phyloP scores from a whole-genome alignment of 2,113 vertebrate species.

The Xiphophorus maculatus region DNA sequence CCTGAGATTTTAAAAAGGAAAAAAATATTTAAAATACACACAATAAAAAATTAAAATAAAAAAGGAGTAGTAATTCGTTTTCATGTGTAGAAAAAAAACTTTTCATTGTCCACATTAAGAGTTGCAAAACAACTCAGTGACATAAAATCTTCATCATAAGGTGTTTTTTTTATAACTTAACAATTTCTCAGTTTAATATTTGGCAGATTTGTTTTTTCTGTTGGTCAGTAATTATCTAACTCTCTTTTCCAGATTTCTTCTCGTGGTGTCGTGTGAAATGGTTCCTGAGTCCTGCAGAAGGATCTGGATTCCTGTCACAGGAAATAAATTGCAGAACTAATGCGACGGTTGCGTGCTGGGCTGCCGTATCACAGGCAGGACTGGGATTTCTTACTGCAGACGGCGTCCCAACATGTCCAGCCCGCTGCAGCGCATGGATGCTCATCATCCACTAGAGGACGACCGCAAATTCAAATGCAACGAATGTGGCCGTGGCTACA shows the following conservation, averaged over 20 bases:
- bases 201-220: background rate
- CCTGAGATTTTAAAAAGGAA: too few species aligned
- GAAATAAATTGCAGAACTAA: constrained; percentile 48
- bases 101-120: too few species aligned
- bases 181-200: background rate
- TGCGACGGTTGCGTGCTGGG: constrained; percentile 13
- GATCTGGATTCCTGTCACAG: constrained; percentile 21
- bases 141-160: background rate
- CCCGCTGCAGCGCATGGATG: constrained; percentile 73
- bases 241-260: constrained; percentile 18
- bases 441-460: constrained; percentile 69
- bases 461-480: constrained; percentile 85
- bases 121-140: background rate
- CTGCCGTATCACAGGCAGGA: too few species aligned
- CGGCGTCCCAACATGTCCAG: constrained; percentile 67
- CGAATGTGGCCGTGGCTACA: constrained; percentile 86
- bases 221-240: background rate
- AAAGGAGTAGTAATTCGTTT: too few species aligned
- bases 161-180: background rate
- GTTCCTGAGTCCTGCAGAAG: constrained; percentile 30
- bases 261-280: constrained; percentile 19
- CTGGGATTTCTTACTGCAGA: too few species aligned
- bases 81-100: too few species aligned
- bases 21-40: too few species aligned
- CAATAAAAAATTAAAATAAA: too few species aligned